Percentiles rank a stretch among this genome's conserved stretches.
Evolutionary conservation across 2,113 vertebrate genomes (phyloP).

Genomic region (Zapornia atra): DNA sequence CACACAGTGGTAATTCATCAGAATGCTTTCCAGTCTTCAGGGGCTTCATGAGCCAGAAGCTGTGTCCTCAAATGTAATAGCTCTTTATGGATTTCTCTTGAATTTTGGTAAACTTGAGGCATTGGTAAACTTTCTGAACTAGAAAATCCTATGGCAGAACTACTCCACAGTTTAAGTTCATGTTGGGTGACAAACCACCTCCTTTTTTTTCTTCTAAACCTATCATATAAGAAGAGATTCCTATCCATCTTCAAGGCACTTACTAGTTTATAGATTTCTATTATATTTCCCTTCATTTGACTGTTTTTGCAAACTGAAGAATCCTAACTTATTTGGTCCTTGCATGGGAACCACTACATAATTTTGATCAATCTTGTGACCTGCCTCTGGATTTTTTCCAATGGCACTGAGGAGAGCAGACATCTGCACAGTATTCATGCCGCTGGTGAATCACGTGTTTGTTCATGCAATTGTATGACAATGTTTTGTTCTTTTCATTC

Average conservation of each 20-base stretch:
- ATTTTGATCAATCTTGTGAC: not conserved
- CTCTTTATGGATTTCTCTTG: not conserved
- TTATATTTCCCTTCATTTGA: not conserved
- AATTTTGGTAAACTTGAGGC: not conserved
- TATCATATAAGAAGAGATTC: not conserved
- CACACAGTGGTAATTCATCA: not conserved
- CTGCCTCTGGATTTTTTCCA: not conserved
- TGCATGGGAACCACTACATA: not conserved
- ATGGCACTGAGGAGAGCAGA: not conserved
- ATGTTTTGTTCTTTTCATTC: not conserved
- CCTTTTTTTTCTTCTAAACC: not conserved
- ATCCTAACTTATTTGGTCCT: not conserved
- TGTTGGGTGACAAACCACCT: not conserved
- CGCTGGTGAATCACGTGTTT: not conserved
- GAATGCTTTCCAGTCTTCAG: not conserved
- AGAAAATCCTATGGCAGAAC: not conserved
- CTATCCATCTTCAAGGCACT: not conserved
- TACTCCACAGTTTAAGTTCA: not conserved
- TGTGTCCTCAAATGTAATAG: not conserved
- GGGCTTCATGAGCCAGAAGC: not conserved
- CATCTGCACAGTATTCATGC: not conserved
- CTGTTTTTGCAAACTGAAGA: not conserved
- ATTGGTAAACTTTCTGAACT: not conserved
- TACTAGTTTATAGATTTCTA: not conserved
- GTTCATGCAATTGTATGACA: not conserved